Conservation (phyloP, 2,797 vertebrate species). For the Helostoma temminkii region DNA sequence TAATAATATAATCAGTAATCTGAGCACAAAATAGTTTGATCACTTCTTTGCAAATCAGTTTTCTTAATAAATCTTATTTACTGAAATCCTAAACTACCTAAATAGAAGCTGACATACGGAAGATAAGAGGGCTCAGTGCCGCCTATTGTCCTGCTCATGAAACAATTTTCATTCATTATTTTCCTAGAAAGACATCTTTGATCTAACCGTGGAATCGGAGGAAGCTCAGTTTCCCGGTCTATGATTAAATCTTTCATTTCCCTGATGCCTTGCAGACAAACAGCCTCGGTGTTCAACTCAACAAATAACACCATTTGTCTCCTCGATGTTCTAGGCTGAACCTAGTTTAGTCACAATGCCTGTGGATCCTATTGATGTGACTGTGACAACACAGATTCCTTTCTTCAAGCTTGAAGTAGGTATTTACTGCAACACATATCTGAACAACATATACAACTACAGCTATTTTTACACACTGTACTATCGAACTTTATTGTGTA, state of each 20-base stretch:
- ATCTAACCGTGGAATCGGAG: slow-evolving; percentile 35
- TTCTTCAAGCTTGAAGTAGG: slow-evolving; percentile 81
- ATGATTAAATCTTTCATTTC: slow-evolving; percentile 50
- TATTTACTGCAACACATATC: slow-evolving; percentile 7
- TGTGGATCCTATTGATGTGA: slow-evolving; percentile 58
- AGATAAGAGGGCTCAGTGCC: slow-evolving; percentile 4
- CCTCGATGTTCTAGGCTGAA: slow-evolving; percentile 65
- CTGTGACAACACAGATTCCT: slow-evolving; percentile 68
- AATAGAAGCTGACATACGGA: slow-evolving; percentile 7
- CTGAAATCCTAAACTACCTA: slow-evolving; percentile 14
- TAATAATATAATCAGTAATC: slow-evolving; percentile 6
- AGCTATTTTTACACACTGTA: no score
- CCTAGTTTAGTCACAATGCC: slow-evolving; percentile 53
- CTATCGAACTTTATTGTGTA: no score
- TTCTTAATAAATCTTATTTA: slow-evolving; percentile 3
- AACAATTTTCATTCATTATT: slow-evolving; percentile 40
- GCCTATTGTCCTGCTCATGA: slow-evolving; percentile 2
- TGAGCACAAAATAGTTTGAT: not conserved
- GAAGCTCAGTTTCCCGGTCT: slow-evolving; percentile 19
- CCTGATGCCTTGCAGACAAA: slow-evolving; percentile 27
- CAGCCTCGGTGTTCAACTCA: slow-evolving; percentile 7
- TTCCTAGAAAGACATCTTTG: slow-evolving; percentile 32
- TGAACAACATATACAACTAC: not conserved
- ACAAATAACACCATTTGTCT: slow-evolving; percentile 55
- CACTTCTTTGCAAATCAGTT: slow-evolving; percentile 7